phyloP scores from a whole-genome alignment of 2,113 vertebrate species.

The Centropristis striata region DNA sequence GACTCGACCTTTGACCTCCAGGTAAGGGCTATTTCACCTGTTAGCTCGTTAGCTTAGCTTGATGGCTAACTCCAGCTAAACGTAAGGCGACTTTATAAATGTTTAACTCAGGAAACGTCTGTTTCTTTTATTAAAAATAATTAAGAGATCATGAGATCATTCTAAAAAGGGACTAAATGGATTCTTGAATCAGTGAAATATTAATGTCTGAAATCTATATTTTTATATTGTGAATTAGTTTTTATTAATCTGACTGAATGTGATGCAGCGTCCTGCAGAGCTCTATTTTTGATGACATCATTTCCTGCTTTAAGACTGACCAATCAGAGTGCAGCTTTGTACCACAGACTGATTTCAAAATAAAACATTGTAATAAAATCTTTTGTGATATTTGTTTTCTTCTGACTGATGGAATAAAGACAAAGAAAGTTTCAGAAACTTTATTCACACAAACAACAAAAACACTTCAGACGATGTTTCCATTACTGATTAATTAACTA shows the following conservation, averaged over 20 bases:
- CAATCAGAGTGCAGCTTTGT: constrained; percentile 48
- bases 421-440: background rate
- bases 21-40: no score
- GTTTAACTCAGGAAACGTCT: no score
- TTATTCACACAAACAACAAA: background rate
- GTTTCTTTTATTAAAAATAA: no score
- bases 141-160: no score
- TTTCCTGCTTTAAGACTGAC: background rate
- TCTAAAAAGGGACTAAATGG: no score
- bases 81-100: no score
- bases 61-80: no score
- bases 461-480: background rate
- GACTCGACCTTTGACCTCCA: constrained; percentile 3
- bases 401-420: no score
- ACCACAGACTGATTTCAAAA: constrained; percentile 40
- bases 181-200: no score
- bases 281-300: constrained; percentile 43
- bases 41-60: no score
- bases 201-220: constrained; percentile 31
- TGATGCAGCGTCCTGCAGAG: background rate
- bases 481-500: background rate
- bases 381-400: background rate
- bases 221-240: constrained; percentile 41
- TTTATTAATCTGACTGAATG: constrained; percentile 37
- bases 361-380: constrained; percentile 42